A percentile compares a stretch with the other conserved stretches of the same genome.
phyloP scores from a whole-genome alignment of 2,797 vertebrate species.

The Coilia nasus region DNA sequence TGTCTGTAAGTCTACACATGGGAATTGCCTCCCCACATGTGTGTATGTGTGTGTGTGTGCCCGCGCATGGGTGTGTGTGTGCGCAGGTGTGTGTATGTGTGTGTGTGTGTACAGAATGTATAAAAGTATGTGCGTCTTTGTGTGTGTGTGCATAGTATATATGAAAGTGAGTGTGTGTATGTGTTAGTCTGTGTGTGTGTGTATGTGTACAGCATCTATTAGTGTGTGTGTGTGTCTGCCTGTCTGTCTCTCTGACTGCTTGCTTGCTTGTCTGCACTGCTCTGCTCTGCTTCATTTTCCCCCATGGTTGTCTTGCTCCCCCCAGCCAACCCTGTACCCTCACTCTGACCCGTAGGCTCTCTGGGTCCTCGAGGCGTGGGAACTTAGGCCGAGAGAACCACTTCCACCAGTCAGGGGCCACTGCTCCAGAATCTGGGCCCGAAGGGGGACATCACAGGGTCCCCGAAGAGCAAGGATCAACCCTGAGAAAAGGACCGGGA shows the following conservation, averaged over 20 bases:
- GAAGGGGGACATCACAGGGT: not conserved
- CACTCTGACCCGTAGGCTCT: conserved; percentile 74
- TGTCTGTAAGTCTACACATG: conserved; percentile 13
- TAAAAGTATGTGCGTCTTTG: not conserved
- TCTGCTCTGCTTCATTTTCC: conserved; percentile 39
- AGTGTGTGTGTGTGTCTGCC: conserved; percentile 35
- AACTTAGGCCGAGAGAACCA: not conserved
- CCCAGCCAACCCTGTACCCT: conserved; percentile 69
- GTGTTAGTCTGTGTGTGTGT: not conserved
- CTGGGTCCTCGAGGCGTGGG: conserved; percentile 32
- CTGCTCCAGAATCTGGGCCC: not conserved
- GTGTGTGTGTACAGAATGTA: not conserved
- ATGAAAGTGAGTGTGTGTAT: conserved; percentile 5
- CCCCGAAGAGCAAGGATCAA: not conserved
- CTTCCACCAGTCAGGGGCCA: not conserved
- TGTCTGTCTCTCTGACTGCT: conserved; percentile 39
- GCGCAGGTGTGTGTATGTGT: conserved; percentile 34
- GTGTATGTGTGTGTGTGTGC: conserved; percentile 40
- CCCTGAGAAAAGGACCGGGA: not conserved
- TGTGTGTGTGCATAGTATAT: not conserved
- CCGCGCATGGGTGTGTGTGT: not conserved
- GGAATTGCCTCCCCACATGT: not conserved
- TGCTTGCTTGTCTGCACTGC: conserved; percentile 29
- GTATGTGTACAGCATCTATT: not conserved
- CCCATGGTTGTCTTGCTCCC: conserved; percentile 62